Conservation (phyloP, 2,888 invertebrate species). For the Calliopum simillimum region DNA sequence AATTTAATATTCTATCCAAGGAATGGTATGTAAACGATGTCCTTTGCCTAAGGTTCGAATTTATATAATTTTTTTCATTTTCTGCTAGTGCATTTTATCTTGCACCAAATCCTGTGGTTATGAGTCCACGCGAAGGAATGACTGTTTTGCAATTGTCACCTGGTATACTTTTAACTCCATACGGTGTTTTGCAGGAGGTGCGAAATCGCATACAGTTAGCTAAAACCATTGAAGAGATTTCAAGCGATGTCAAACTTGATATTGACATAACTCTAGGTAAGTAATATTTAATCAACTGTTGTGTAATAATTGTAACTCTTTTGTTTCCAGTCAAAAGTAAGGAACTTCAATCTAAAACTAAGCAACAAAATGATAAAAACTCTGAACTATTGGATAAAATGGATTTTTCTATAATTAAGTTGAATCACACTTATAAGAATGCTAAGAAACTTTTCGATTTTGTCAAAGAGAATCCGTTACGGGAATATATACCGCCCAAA, state of each 20-base stretch:
- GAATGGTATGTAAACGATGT: conserved; percentile 54
- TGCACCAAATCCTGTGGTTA: conserved; percentile 62
- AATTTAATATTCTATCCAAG: conserved; percentile 55
- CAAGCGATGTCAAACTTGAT: conserved; percentile 61
- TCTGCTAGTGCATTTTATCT: conserved; percentile 55
- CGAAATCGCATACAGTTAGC: conserved; percentile 62
- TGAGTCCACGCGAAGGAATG: conserved; percentile 59
- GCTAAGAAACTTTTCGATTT: conserved; percentile 58
- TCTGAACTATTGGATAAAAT: conserved; percentile 61
- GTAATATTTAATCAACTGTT: conserved; percentile 22
- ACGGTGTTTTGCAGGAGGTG: conserved; percentile 63
- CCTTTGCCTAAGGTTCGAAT: background rate
- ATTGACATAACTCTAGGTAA: conserved; percentile 61
- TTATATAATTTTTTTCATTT: background rate
- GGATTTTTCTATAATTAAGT: conserved; percentile 54
- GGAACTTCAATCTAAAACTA: conserved; percentile 52
- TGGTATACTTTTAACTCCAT: conserved; percentile 61
- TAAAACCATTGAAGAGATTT: conserved; percentile 58
- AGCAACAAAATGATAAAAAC: conserved; percentile 60
- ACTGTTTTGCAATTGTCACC: conserved; percentile 63
- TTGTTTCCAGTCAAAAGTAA: conserved; percentile 58
- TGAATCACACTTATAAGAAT: conserved; percentile 54
- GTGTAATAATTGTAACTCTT: conserved; percentile 31
- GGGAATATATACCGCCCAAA: conserved; percentile 59
- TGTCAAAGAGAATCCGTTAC: conserved; percentile 60